phyloP scores from a whole-genome alignment of 2,888 invertebrate genomes.

The Nomada ruficornis region DNA sequence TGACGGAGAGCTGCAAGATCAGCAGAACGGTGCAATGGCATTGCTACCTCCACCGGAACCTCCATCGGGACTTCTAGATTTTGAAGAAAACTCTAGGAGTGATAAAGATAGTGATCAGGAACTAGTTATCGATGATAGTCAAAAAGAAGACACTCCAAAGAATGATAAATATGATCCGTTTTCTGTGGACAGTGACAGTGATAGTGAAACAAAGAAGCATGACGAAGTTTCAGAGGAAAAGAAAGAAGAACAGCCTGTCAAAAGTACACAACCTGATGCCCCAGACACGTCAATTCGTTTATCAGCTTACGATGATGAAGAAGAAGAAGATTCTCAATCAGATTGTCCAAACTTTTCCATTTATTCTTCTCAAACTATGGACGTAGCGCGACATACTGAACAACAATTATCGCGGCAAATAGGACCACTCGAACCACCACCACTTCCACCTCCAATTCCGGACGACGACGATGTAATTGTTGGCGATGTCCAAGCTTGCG shows the following conservation, averaged over 20 bases:
- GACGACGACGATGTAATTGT: constrained; percentile 79
- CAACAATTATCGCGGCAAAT: constrained; percentile 82
- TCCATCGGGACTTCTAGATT: constrained; percentile 82
- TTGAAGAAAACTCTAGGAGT: constrained; percentile 81
- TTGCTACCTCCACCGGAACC: constrained; percentile 84
- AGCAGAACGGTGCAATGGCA: constrained; percentile 72
- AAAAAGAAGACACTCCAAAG: constrained; percentile 81
- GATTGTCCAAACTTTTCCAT: constrained; percentile 94
- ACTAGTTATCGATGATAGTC: constrained; percentile 82
- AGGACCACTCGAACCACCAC: constrained; percentile 79
- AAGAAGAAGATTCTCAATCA: constrained; percentile 86
- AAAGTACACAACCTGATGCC: constrained; percentile 14
- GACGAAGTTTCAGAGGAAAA: constrained; percentile 16
- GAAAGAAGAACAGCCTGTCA: constrained; percentile 14
- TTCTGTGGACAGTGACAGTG: constrained; percentile 80
- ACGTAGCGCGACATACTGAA: constrained; percentile 87
- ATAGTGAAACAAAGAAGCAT: constrained; percentile 68
- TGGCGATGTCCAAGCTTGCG: constrained; percentile 79
- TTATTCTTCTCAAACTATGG: constrained; percentile 92
- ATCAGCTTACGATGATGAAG: constrained; percentile 82
- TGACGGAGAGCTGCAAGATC: constrained; percentile 79
- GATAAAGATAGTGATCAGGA: constrained; percentile 82
- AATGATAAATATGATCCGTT: constrained; percentile 82
- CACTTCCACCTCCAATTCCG: constrained; percentile 76
- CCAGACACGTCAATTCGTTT: constrained; percentile 66